These are phyloP conservation scores for Meriones psammophilus DNA, from an alignment of 2,797 vertebrate genomes.

Conservation along the genomic window DNA sequence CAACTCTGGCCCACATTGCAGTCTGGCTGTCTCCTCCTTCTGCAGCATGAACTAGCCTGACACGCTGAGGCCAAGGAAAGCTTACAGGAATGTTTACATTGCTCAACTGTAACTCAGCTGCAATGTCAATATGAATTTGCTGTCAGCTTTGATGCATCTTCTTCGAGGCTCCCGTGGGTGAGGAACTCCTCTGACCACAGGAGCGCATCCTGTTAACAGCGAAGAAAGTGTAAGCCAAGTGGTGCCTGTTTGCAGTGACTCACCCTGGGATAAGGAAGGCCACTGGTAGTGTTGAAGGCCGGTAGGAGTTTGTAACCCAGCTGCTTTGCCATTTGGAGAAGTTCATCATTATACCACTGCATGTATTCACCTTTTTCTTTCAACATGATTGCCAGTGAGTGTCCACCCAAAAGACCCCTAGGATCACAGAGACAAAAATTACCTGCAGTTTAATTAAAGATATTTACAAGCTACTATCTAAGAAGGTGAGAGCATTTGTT, in stretches of 20 bases:
- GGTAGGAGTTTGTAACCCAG: slow-evolving; percentile 96
- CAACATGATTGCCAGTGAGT: slow-evolving; percentile 98
- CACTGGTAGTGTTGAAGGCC: slow-evolving; percentile 99
- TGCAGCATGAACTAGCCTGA: slow-evolving; percentile 36
- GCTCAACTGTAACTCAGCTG: background rate
- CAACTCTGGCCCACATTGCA: background rate
- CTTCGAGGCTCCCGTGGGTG: background rate
- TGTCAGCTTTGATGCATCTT: background rate
- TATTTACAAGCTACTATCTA: background rate
- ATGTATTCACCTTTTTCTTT: slow-evolving; percentile 95
- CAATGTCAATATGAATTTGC: slow-evolving; percentile 47
- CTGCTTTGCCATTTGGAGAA: slow-evolving; percentile 98
- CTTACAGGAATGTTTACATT: background rate
- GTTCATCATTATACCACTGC: slow-evolving; percentile 98
- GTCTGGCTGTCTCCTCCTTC: slow-evolving; percentile 21
- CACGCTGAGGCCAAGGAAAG: background rate
- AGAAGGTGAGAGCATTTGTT: background rate
- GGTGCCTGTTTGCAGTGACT: slow-evolving; percentile 82
- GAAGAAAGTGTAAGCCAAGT: background rate
- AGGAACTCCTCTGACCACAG: background rate
- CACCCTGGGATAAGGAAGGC: slow-evolving; percentile 98
- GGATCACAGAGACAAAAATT: slow-evolving; percentile 71
- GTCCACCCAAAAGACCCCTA: slow-evolving; percentile 97
- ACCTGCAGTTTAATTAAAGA: background rate
- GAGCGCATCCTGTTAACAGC: background rate